Evolutionary conservation across 1,140 invertebrate genomes (phyloP).

Genomic region (Cecropterus lyciades): DNA sequence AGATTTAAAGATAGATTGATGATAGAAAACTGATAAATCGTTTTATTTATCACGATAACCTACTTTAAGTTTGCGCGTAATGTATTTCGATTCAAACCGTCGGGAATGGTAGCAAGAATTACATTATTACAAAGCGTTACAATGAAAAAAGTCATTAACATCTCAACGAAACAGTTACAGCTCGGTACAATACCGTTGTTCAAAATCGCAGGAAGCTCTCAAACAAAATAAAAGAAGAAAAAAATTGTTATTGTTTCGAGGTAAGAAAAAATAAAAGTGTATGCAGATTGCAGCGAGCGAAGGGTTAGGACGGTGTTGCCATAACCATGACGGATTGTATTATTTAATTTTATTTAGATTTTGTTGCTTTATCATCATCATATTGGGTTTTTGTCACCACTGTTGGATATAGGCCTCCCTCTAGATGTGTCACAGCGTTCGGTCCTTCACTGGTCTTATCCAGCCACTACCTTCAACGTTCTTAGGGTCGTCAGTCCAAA

Average conservation of each 20-base stretch:
- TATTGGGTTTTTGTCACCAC: too few relatives aligned
- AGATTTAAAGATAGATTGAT: too few relatives aligned
- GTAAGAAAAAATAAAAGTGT: conserved; percentile 54
- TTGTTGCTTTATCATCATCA: background rate
- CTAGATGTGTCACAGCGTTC: too few relatives aligned
- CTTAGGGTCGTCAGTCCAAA: too few relatives aligned
- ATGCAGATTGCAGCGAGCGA: conserved; percentile 59
- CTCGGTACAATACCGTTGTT: conserved; percentile 54
- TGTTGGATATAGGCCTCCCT: too few relatives aligned
- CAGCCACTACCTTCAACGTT: too few relatives aligned
- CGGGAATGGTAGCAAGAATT: conserved; percentile 28
- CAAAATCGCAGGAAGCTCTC: conserved; percentile 56
- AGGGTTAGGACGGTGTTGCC: conserved; percentile 17
- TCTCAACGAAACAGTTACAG: conserved; percentile 65
- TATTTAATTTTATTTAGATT: conserved; percentile 12
- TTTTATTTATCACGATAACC: too few relatives aligned
- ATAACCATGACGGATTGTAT: conserved; percentile 22
- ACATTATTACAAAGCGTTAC: background rate
- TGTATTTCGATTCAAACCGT: conserved; percentile 35
- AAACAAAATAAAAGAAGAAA: conserved; percentile 52
- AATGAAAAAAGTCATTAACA: conserved; percentile 68
- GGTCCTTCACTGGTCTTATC: too few relatives aligned
- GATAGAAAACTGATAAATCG: too few relatives aligned
- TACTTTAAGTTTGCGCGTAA: background rate
- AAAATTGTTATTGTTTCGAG: conserved; percentile 55